Conservation (phyloP, 2,797 vertebrate species). For the Mormyrus proboscirostris region DNA sequence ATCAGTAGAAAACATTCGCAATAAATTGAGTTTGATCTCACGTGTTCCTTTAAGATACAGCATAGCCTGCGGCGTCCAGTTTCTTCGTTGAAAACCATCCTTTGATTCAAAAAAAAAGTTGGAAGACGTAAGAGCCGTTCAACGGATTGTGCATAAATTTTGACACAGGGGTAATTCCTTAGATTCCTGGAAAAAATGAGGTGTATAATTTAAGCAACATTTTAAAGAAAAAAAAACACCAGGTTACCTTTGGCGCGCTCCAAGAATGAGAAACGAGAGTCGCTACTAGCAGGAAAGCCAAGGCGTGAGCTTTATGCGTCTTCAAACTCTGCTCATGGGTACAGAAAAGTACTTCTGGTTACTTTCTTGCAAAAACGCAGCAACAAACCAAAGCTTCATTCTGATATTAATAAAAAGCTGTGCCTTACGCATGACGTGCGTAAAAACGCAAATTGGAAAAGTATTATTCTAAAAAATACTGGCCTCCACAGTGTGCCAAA, state of each 20-base stretch:
- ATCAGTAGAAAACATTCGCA: background rate
- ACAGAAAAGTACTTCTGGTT: background rate
- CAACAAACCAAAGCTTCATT: background rate
- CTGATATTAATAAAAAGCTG: background rate
- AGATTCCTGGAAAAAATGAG: background rate
- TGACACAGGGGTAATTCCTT: background rate
- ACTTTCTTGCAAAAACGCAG: background rate
- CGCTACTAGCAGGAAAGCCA: slow-evolving; percentile 63
- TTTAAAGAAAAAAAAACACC: background rate
- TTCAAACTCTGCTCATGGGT: slow-evolving; percentile 55
- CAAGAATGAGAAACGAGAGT: slow-evolving; percentile 61
- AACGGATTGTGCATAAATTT: background rate
- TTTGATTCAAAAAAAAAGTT: slow-evolving; percentile 39
- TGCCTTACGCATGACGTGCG: background rate
- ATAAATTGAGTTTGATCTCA: slow-evolving; percentile 50
- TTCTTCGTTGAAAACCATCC: slow-evolving; percentile 76
- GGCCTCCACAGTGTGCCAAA: background rate
- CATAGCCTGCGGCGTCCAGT: slow-evolving; percentile 96
- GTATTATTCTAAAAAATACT: background rate
- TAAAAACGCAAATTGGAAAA: slow-evolving; percentile 17
- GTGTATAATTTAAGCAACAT: background rate
- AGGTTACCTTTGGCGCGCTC: slow-evolving; percentile 74
- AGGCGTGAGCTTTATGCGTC: slow-evolving; percentile 44
- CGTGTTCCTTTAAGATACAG: slow-evolving; percentile 93
- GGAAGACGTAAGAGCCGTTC: background rate